Evolutionary conservation across 2,113 vertebrate genomes (phyloP), one percentile per base, ranked within the genome.

Genomic region (Crotalus horridus): DNA sequence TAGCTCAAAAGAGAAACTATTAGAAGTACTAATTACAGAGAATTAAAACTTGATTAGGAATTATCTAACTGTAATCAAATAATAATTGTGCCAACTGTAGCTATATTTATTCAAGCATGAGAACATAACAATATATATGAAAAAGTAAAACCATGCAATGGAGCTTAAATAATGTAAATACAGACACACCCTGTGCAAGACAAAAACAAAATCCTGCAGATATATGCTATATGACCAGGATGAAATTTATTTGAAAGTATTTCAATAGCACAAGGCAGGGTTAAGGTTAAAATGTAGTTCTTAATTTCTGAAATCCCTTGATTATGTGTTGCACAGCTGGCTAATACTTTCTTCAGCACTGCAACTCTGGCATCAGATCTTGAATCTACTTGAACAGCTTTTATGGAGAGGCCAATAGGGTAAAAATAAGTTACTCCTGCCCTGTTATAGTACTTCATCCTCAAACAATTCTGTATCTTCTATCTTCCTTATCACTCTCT

Each of bases 141-240:
- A 55, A 85, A 85, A 51, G 20, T 55, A 91, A 55, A 85, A 15
- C 6, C 20, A 91, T 33, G 8, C n/a, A 24, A 53, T 51, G 29
- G 29, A 6, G 51, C 59, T 26, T 48, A 17, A 48, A 29, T 43
- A 29, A 24, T 90, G 26, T 53, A 46, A 54, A 69, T 10, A 74
- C 15, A 39, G 2, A 8, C n/a, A 74, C 89, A 39, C 0, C 24
- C 24, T 69, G 29, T 69, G 29, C 2, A 12, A 26, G 26, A 24
- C 46, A 46, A 46, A 46, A 51, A 46, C 48, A 51, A 87, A 58
- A 81, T 15, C 54, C 59, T 61, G 69, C n/a, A 15, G 85, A 1
- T 5, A 24, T 93, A 89, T 92, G 59, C 55, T 55, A 94, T n/a
- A 93, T 39, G 93, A 91, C 1, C 39, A 93, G 59, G 91, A 91